Percentiles rank a stretch among this genome's conserved stretches.
phyloP scores from a whole-genome alignment of 2,797 vertebrate genomes.

The Eutrigla gurnardus region DNA sequence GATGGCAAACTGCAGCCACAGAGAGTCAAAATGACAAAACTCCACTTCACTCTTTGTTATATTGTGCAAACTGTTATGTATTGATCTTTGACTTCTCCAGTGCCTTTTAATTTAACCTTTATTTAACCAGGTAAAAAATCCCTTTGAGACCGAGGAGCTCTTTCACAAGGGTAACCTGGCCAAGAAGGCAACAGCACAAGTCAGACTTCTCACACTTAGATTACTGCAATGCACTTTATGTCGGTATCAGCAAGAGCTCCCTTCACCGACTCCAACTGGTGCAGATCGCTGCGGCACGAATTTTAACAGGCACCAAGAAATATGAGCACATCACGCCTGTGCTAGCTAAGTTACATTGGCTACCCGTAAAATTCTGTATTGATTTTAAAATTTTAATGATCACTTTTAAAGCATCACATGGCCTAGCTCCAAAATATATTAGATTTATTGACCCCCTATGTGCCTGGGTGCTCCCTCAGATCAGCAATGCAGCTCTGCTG shows the following conservation, averaged over 20 bases:
- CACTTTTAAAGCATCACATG: background rate
- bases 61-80: background rate
- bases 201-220: background rate
- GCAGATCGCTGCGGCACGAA: background rate
- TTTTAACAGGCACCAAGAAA: background rate
- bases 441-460: no score
- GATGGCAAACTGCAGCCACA: background rate
- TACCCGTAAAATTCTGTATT: background rate
- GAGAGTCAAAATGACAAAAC: background rate
- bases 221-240: background rate
- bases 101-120: no score
- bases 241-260: background rate
- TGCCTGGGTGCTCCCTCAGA: no score
- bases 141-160: no score
- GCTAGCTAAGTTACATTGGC: background rate
- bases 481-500: no score
- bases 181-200: no score
- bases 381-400: background rate
- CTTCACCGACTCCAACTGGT: background rate
- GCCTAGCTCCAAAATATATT: no score
- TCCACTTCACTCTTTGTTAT: background rate
- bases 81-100: no score
- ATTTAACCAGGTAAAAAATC: no score
- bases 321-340: background rate
- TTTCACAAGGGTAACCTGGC: no score